Base-by-base conservation (phyloP, 2,888 invertebrate genomes). In the Oligia strigilis region DNA sequence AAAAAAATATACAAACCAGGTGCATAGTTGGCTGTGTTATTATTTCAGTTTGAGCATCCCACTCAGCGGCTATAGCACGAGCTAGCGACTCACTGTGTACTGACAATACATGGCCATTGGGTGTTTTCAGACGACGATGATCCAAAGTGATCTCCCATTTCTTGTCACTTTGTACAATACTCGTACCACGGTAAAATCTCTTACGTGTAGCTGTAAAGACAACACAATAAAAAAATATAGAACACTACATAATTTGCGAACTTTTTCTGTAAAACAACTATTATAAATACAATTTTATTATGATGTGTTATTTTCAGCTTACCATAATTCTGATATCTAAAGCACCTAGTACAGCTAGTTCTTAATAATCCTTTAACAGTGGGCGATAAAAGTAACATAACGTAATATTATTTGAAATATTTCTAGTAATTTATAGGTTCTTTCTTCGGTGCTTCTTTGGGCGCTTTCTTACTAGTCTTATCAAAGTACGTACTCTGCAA, bases 61-160 rank as follows among this genome's bases (percentile, higher is more conserved):
- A 99, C 97, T 99, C 99, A 52, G 98, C 98, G 1, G 99, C 99
- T 71, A 99, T 98, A 36, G 99, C 99, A 82, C 99, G 97, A 2
- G 99, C 99, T 74, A 99, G 96, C 0, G 98, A 98, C 95, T 99
- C 99, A 94, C 98, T 99, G 46, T 98, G 98, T 0, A 99, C 98
- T 82, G 97, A 96, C 88, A 99, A 98, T 14, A 98, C 94, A 80
- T 97, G 97, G 3, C 99, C 99, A 89, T 97, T 97, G 0, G 99
- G 99, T 4, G 99, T 99, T 95, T 99, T 99, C 36, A 99, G 95
- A 93, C 99, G 99, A 36, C 98, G 97, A 92, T 99, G 98, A 94
- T 99, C 99, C 87, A 99, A 96, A 36, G 98, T 98, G 14, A 99
- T 97, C 96, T 99, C 99, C 97, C 98, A 99, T 92, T 98, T 98